Conservation (phyloP, 2,888 invertebrate genomes). For the Epinotia demarniana region DNA sequence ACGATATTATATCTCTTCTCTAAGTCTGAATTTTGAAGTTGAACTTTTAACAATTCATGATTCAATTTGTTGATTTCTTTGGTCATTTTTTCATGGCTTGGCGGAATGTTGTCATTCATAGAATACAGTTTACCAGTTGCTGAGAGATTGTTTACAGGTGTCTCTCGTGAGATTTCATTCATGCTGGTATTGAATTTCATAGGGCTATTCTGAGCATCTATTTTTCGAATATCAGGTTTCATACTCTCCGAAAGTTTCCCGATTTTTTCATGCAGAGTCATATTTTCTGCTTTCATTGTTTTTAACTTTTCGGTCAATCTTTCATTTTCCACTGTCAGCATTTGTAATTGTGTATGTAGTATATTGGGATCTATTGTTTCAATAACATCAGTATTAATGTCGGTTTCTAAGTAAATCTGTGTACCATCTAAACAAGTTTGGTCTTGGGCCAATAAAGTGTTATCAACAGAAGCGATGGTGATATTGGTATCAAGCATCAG, state of each 20-base stretch:
- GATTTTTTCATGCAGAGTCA: conserved; percentile 57
- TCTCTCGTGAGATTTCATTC: conserved; percentile 28
- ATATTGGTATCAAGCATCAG: conserved; percentile 78
- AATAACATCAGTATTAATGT: conserved; percentile 58
- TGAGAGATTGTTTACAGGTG: background rate
- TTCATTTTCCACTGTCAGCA: conserved; percentile 53
- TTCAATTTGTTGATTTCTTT: conserved; percentile 56
- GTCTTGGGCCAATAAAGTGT: conserved; percentile 67
- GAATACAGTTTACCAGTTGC: conserved; percentile 48
- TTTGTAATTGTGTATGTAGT: conserved; percentile 54
- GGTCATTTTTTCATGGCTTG: conserved; percentile 48
- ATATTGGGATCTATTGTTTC: conserved; percentile 52
- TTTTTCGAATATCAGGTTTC: conserved; percentile 42
- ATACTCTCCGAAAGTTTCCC: conserved; percentile 50
- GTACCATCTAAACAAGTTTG: conserved; percentile 72
- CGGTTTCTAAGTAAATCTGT: conserved; percentile 61
- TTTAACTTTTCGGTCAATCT: conserved; percentile 55
- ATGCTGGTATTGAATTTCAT: conserved; percentile 51
- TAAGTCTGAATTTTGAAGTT: conserved; percentile 59
- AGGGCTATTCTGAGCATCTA: conserved; percentile 58
- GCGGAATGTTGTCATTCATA: conserved; percentile 49
- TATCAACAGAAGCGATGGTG: conserved; percentile 68
- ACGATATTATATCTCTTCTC: conserved; percentile 66
- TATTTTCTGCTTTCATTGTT: conserved; percentile 63
- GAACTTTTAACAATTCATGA: conserved; percentile 55